phyloP scores from a whole-genome alignment of 2,113 vertebrate genomes.

The Neodon shergylaensis region DNA sequence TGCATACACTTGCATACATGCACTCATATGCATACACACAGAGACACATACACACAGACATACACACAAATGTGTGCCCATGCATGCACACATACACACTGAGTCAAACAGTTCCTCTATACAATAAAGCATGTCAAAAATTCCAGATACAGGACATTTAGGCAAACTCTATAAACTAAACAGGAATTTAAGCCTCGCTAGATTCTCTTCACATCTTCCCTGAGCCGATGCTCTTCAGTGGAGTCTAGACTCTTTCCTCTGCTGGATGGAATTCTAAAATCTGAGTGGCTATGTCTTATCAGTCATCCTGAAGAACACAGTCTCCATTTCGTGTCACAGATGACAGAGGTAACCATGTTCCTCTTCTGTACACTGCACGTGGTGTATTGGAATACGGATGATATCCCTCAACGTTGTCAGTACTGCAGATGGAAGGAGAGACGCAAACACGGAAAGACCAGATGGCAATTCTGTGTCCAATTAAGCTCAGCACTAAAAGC shows the following conservation, averaged over 20 bases:
- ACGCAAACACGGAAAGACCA: neutral
- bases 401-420: neutral
- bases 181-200: neutral
- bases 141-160: neutral
- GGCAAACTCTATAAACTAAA: neutral
- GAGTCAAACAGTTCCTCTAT: neutral
- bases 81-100: neutral
- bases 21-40: neutral
- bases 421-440: neutral
- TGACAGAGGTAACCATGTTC: neutral
- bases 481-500: neutral
- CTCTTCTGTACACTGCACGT: neutral
- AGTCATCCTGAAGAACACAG: constrained; percentile 8
- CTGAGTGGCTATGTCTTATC: neutral
- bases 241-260: constrained; percentile 19
- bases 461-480: neutral
- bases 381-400: neutral
- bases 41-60: neutral
- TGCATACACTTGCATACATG: neutral
- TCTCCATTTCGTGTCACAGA: neutral
- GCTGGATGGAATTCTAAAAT: neutral
- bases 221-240: neutral
- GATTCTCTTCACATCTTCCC: neutral
- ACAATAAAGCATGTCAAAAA: neutral
- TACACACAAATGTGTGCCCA: neutral